phyloP scores from a whole-genome alignment of 2,113 vertebrate species.

The Variabilichromis moorii region DNA sequence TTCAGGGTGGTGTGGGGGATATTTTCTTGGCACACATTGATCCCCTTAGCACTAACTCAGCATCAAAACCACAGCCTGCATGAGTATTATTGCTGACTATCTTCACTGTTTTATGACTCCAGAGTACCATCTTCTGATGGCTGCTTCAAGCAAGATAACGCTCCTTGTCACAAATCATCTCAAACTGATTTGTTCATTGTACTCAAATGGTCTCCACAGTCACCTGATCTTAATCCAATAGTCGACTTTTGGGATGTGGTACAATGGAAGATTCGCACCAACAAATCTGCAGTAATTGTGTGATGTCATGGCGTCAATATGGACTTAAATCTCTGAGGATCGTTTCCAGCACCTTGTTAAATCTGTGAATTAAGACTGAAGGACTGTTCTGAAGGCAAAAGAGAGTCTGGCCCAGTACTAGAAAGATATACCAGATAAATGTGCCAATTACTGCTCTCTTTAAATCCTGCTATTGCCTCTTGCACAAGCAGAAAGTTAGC shows the following conservation, averaged over 20 bases:
- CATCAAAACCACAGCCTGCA: background rate
- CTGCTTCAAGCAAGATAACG: background rate
- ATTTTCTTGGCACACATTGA: background rate
- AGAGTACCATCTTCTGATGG: background rate
- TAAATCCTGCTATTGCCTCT: background rate
- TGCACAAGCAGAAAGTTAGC: background rate
- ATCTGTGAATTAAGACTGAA: background rate
- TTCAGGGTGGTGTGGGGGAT: background rate
- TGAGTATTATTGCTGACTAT: background rate
- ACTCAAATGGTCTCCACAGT: background rate
- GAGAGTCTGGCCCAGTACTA: rapidly evolving
- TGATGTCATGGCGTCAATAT: background rate
- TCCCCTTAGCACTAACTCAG: background rate
- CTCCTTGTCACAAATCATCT: background rate
- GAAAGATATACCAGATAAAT: background rate
- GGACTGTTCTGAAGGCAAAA: background rate
- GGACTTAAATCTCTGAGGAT: background rate
- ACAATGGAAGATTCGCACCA: background rate
- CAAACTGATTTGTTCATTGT: background rate
- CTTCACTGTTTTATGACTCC: background rate
- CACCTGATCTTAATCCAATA: background rate
- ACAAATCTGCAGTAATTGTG: background rate
- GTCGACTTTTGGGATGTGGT: background rate
- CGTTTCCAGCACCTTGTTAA: background rate
- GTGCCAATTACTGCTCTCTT: background rate